Conservation (phyloP, 1,140 invertebrate genomes). For the Patella vulgata region DNA sequence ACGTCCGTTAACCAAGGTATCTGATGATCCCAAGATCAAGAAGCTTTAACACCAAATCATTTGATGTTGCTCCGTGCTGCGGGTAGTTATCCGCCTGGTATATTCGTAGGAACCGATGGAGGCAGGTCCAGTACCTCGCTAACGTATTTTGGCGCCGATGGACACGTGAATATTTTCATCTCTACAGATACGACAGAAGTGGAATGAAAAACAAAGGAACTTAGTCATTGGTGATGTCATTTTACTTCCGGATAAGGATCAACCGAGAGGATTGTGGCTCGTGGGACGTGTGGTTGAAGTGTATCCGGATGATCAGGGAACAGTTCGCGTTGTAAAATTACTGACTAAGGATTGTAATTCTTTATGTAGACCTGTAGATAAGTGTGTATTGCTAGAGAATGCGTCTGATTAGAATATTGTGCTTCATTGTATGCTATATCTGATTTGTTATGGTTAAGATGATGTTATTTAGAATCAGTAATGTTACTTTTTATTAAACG, state of each 20-base stretch:
- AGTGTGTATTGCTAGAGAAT: constrained; percentile 20
- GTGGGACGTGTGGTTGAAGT: constrained; percentile 14
- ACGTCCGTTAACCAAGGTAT: constrained; percentile 22
- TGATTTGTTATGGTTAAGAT: too few species aligned
- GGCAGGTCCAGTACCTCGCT: constrained; percentile 40
- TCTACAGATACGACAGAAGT: constrained; percentile 33
- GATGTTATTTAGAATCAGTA: too few species aligned
- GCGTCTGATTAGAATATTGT: too few species aligned
- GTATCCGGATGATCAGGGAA: constrained; percentile 5
- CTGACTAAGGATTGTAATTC: constrained; percentile 6
- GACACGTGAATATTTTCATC: constrained; percentile 28
- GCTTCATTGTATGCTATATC: too few species aligned
- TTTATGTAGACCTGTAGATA: constrained; percentile 23
- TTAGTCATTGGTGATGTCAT: constrained; percentile 36
- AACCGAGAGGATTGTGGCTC: constrained; percentile 31
- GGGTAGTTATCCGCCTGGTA: constrained; percentile 24
- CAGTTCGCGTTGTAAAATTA: constrained; percentile 18
- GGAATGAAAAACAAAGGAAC: constrained; percentile 21
- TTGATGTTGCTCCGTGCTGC: constrained; percentile 22
- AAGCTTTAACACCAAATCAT: constrained; percentile 38
- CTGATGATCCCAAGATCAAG: constrained; percentile 18
- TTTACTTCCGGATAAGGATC: constrained; percentile 25
- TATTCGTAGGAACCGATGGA: constrained; percentile 29
- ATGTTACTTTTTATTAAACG: too few species aligned
- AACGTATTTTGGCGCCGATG: constrained; percentile 38